Percentiles rank a stretch among this genome's conserved stretches.
Conservation (phyloP, 1,140 invertebrate genomes). For the Ceratosolen fusciceps region DNA sequence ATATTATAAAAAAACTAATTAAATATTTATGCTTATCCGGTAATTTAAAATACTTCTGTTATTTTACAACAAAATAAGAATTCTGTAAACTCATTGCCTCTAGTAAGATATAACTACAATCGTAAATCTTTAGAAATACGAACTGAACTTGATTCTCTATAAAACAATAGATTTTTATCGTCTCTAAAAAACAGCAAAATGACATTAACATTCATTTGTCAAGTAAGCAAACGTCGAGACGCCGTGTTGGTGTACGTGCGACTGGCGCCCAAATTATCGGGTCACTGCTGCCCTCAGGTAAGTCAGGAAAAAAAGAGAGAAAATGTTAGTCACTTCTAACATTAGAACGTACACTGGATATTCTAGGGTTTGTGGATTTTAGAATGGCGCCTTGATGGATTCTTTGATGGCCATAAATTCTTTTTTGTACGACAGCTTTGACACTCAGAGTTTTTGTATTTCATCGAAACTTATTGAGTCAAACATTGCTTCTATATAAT, state of each 20-base stretch:
- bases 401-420: conserved; percentile 24
- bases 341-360: background rate
- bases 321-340: conserved; percentile 34
- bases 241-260: conserved; percentile 22
- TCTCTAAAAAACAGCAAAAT: conserved; percentile 41
- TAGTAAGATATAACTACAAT: background rate
- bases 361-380: conserved; percentile 14
- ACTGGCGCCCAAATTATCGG: conserved; percentile 36
- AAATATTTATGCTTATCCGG: too few relatives aligned
- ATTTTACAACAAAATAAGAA: background rate
- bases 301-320: background rate
- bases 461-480: background rate
- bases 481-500: too few relatives aligned
- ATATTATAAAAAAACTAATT: background rate
- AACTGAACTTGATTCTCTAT: background rate
- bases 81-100: too few relatives aligned
- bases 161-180: conserved; percentile 36
- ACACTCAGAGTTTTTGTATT: background rate
- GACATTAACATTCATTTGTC: conserved; percentile 35
- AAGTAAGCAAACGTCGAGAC: conserved; percentile 2
- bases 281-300: background rate
- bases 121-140: background rate
- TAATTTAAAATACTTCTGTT: too few relatives aligned
- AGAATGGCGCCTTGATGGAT: conserved; percentile 37
- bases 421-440: background rate